Evolutionary conservation across 92 coral and sea anemone species (phyloP).

Genomic region (Parazoanthus swiftii): DNA sequence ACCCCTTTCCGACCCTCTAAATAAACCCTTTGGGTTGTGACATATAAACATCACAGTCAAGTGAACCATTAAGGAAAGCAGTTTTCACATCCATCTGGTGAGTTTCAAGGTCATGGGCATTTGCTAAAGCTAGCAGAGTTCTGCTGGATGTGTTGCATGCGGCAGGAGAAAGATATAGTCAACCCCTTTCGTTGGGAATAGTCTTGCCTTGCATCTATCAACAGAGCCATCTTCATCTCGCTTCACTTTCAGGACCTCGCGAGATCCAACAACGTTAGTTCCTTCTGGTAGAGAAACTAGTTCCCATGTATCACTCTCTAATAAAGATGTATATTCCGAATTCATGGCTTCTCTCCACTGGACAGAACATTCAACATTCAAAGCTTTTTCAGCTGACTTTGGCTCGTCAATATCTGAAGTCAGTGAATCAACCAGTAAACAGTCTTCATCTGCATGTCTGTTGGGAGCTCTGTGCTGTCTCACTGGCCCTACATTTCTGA

Average conservation of each 20-base stretch:
- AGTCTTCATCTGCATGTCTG: constrained; percentile 60
- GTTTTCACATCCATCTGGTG: constrained; percentile 59
- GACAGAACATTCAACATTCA: constrained; percentile 53
- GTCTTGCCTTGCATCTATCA: constrained; percentile 59
- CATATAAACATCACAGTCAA: constrained; percentile 47
- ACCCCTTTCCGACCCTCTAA: no score
- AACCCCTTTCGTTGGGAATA: constrained; percentile 64
- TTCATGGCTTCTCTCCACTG: constrained; percentile 64
- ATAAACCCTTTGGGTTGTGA: constrained; percentile 61
- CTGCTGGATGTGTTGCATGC: constrained; percentile 57
- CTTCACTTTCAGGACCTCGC: constrained; percentile 69
- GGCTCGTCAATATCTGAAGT: constrained; percentile 69
- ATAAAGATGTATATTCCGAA: constrained; percentile 52
- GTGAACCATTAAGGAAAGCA: constrained; percentile 47
- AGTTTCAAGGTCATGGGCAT: constrained; percentile 59
- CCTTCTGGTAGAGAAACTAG: constrained; percentile 63
- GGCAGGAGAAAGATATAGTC: constrained; percentile 66
- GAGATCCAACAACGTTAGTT: constrained; percentile 51
- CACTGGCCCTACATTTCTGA: constrained; percentile 51
- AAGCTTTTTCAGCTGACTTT: constrained; percentile 61
- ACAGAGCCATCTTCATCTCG: constrained; percentile 57
- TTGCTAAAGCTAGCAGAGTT: constrained; percentile 58
- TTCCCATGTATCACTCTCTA: constrained; percentile 62
- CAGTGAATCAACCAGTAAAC: constrained; percentile 46
- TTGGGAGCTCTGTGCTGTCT: constrained; percentile 58